Evolutionary conservation across 2,113 vertebrate species (phyloP).

Genomic region (Cryptotis parvus): DNA sequence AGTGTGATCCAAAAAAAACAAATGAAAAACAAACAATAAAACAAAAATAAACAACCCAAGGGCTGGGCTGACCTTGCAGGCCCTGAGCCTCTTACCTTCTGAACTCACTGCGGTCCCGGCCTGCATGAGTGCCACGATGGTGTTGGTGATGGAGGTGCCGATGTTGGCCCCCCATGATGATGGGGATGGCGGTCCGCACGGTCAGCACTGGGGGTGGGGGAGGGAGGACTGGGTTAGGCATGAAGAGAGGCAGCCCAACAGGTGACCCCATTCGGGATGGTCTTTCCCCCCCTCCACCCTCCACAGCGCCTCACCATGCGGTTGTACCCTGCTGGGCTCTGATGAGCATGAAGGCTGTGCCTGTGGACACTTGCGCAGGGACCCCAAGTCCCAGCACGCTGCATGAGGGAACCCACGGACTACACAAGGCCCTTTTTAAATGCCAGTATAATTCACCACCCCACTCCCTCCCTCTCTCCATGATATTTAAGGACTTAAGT

Average conservation of each 20-base stretch:
- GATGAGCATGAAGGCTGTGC: not conserved
- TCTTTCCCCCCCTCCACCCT: too few relatives aligned
- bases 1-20: too few relatives aligned
- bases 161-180: slow-evolving; percentile 99
- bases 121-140: slow-evolving; percentile 97
- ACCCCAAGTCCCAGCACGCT: too few relatives aligned
- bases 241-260: not conserved
- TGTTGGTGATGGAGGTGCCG: slow-evolving; percentile 98
- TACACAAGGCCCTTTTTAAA: not conserved
- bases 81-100: slow-evolving; percentile 89
- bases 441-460: not conserved
- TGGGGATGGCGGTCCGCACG: slow-evolving; percentile 93
- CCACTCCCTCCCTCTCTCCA: too few relatives aligned
- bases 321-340: not conserved
- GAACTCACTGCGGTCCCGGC: slow-evolving; percentile 96
- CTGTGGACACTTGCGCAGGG: too few relatives aligned
- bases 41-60: rapidly evolving
- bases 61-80: not conserved
- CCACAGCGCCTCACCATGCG: too few relatives aligned
- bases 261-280: too few relatives aligned
- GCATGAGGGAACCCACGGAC: not conserved
- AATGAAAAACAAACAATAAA: not conserved
- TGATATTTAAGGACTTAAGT: not conserved
- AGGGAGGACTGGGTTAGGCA: not conserved
- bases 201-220: slow-evolving; percentile 89